Conservation (phyloP, 2,888 invertebrate species). For the Hydrotaea diabolus region DNA sequence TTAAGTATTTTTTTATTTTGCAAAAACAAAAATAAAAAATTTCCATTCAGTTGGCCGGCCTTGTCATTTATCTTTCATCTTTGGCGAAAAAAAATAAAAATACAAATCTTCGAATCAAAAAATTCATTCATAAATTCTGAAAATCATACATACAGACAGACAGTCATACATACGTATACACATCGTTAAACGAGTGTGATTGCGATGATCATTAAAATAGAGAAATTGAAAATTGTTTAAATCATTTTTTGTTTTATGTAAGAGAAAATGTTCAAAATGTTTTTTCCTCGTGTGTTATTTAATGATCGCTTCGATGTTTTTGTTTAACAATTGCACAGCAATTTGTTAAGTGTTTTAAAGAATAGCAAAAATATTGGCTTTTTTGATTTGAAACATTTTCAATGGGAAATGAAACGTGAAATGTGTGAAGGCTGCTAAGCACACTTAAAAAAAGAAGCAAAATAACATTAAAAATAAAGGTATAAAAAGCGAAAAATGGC, state of each 20-base stretch:
- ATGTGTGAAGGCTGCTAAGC: slow-evolving; percentile 34
- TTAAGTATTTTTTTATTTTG: not conserved
- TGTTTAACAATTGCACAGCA: slow-evolving; percentile 21
- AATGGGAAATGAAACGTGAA: slow-evolving; percentile 5
- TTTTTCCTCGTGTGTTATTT: slow-evolving; percentile 38
- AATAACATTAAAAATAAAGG: slow-evolving; percentile 5
- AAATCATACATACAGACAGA: slow-evolving; percentile 6
- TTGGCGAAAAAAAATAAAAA: slow-evolving; percentile 17
- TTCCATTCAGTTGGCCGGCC: slow-evolving; percentile 44
- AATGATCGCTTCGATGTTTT: slow-evolving; percentile 20
- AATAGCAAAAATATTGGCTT: not conserved
- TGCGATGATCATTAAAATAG: slow-evolving; percentile 49
- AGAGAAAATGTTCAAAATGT: slow-evolving; percentile 42
- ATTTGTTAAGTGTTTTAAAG: slow-evolving; percentile 55
- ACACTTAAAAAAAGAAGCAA: not conserved
- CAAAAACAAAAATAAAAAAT: slow-evolving; percentile 25
- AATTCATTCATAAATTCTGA: slow-evolving; percentile 55
- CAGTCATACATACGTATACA: not conserved
- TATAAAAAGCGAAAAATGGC: slow-evolving; percentile 28
- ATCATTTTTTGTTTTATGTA: slow-evolving; percentile 42
- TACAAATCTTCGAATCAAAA: slow-evolving; percentile 30
- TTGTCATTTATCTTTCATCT: slow-evolving; percentile 34
- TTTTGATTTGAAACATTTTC: not conserved
- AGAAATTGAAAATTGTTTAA: slow-evolving; percentile 47
- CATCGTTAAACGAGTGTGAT: slow-evolving; percentile 24